Percentiles rank a stretch among this genome's conserved stretches.
These are phyloP conservation scores for Himalopsyche phryganea DNA, from an alignment of 1,140 invertebrate genomes.

Conservation along the genomic window DNA sequence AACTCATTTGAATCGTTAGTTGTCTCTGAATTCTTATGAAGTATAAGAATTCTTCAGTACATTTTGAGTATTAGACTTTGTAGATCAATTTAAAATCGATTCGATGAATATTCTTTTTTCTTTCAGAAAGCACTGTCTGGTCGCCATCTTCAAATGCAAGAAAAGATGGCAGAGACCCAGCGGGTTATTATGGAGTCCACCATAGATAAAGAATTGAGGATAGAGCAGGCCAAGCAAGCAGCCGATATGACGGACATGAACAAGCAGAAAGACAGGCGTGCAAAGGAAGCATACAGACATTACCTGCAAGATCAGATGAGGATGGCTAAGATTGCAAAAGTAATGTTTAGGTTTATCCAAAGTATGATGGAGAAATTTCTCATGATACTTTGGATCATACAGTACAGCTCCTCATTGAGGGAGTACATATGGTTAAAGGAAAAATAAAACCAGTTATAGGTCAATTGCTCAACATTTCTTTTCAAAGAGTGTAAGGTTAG, in stretches of 20 bases:
- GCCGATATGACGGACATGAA: conserved; percentile 6
- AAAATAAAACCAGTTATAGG: not conserved
- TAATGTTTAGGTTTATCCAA: not conserved
- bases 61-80: too few species aligned
- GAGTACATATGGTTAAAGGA: not conserved
- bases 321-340: conserved; percentile 11
- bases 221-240: conserved; percentile 6
- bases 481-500: not conserved
- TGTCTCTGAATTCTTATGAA: too few species aligned
- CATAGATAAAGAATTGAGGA: conserved; percentile 10
- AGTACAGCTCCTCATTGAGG: not conserved
- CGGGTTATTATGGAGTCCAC: not conserved
- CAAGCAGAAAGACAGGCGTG: conserved; percentile 7
- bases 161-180: conserved; percentile 11
- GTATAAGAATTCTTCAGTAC: too few species aligned
- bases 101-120: not conserved
- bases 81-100: not conserved
- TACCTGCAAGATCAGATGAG: conserved; percentile 27
- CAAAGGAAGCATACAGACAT: conserved; percentile 26
- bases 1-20: too few species aligned
- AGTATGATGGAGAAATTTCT: not conserved
- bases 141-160: conserved; percentile 22
- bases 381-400: not conserved
- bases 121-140: conserved; percentile 22
- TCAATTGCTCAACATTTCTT: not conserved